A percentile compares a stretch with the other conserved stretches of the same genome.
Evolutionary conservation across 2,797 vertebrate species (phyloP).

Genomic region (Enteromius unitaeniatus): DNA sequence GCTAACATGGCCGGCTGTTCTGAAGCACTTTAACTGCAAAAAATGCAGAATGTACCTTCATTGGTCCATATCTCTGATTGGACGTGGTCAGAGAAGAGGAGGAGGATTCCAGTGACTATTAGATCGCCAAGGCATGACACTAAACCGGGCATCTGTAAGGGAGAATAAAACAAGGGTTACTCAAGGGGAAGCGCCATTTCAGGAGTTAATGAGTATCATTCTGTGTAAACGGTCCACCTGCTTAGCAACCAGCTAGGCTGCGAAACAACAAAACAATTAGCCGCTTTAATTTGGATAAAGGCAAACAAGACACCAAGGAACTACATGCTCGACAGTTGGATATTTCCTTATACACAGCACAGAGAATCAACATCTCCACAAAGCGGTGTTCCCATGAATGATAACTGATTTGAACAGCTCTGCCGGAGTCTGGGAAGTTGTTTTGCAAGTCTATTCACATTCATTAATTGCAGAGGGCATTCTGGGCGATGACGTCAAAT

Average conservation of each 20-base stretch:
- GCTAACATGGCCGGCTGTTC: conserved; percentile 47
- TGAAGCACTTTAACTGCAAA: not conserved
- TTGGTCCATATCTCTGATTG: conserved; percentile 75
- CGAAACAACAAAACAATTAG: conserved; percentile 35
- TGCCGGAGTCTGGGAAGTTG: not conserved
- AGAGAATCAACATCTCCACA: conserved; percentile 28
- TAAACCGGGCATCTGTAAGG: conserved; percentile 77
- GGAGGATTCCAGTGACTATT: conserved; percentile 79
- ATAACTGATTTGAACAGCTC: not conserved
- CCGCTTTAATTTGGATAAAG: conserved; percentile 31
- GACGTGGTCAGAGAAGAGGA: conserved; percentile 68
- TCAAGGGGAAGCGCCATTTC: conserved; percentile 17
- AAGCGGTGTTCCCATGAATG: not conserved
- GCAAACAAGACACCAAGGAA: conserved; percentile 50
- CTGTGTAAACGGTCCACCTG: conserved; percentile 44
- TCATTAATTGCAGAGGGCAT: not conserved
- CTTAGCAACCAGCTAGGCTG: conserved; percentile 43
- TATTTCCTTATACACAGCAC: conserved; percentile 46
- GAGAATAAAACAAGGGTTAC: conserved; percentile 20
- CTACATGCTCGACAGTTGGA: conserved; percentile 39
- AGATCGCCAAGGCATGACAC: conserved; percentile 77
- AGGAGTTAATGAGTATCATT: not conserved
- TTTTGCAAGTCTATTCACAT: not conserved
- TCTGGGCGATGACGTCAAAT: conserved; percentile 25
- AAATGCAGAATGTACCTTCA: conserved; percentile 77